phyloP scores from a whole-genome alignment of 2,113 vertebrate genomes.

The Panthera leo region DNA sequence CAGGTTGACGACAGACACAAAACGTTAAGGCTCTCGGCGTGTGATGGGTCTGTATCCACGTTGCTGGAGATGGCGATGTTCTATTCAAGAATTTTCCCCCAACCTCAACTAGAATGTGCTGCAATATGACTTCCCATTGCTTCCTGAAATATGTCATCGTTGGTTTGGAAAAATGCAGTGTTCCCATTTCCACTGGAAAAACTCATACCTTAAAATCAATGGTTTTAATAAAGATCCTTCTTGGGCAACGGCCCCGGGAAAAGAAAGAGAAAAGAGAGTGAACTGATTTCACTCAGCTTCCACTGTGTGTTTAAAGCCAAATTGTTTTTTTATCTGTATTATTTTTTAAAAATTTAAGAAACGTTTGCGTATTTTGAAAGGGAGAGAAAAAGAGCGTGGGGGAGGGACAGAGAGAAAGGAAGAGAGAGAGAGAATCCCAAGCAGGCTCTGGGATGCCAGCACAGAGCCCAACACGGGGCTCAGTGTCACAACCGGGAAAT shows the following conservation, averaged over 20 bases:
- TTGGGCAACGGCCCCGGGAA: not conserved
- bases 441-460: too few relatives aligned
- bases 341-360: too few relatives aligned
- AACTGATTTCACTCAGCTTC: too few relatives aligned
- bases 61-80: rapidly evolving
- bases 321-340: too few relatives aligned
- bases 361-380: too few relatives aligned
- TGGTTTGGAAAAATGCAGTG: not conserved
- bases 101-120: too few relatives aligned
- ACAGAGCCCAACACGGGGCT: too few relatives aligned
- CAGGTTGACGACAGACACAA: not conserved
- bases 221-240: not conserved
- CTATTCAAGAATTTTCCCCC: not conserved
- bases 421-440: too few relatives aligned
- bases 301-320: too few relatives aligned
- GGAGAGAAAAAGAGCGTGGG: too few relatives aligned
- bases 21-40: not conserved
- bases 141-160: not conserved
- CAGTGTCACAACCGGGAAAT: too few relatives aligned
- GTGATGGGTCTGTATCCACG: rapidly evolving
- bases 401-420: too few relatives aligned
- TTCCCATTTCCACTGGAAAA: not conserved
- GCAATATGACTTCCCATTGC: not conserved
- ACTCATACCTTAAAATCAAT: not conserved
- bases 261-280: not conserved